These are phyloP conservation scores for Phyllostomus discolor DNA, from an alignment of 2,113 vertebrate genomes.

Conservation along the genomic window DNA sequence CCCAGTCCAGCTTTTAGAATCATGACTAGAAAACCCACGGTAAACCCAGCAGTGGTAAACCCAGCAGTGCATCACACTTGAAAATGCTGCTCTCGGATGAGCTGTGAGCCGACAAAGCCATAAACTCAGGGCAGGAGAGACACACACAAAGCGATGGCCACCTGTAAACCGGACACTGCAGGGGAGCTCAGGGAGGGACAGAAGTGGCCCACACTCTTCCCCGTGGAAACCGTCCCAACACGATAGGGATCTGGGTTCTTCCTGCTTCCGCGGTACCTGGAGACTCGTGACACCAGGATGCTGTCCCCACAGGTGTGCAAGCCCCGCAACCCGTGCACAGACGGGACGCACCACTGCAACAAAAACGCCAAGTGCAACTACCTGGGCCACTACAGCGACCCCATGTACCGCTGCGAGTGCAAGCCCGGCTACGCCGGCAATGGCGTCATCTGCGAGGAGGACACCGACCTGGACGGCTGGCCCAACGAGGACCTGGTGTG, in stretches of 20 bases:
- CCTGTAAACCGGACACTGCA: not conserved
- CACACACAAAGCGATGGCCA: not conserved
- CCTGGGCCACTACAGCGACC: conserved; percentile 93
- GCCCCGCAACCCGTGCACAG: conserved; percentile 94
- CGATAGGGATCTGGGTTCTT: not conserved
- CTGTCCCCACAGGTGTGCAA: conserved; percentile 88
- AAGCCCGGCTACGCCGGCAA: conserved; percentile 97
- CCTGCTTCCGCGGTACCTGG: not conserved
- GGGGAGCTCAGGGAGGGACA: no score
- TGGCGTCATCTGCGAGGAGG: conserved; percentile 95
- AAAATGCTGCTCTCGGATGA: not conserved
- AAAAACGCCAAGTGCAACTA: conserved; percentile 97
- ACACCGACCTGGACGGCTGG: conserved; percentile 97
- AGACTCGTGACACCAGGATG: not conserved
- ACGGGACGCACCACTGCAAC: conserved; percentile 95
- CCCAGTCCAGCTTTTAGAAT: not conserved
- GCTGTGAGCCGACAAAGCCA: not conserved
- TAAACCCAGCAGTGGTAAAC: not conserved
- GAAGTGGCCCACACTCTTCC: no score
- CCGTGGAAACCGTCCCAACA: not conserved
- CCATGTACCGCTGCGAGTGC: conserved; percentile 98
- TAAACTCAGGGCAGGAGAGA: not conserved
- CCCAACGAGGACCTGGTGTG: conserved; percentile 92
- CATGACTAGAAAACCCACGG: not conserved
- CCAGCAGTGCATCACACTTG: not conserved